These are phyloP conservation scores for Lasiurus cinereus DNA, from an alignment of 2,113 vertebrate genomes.

Conservation along the genomic window DNA sequence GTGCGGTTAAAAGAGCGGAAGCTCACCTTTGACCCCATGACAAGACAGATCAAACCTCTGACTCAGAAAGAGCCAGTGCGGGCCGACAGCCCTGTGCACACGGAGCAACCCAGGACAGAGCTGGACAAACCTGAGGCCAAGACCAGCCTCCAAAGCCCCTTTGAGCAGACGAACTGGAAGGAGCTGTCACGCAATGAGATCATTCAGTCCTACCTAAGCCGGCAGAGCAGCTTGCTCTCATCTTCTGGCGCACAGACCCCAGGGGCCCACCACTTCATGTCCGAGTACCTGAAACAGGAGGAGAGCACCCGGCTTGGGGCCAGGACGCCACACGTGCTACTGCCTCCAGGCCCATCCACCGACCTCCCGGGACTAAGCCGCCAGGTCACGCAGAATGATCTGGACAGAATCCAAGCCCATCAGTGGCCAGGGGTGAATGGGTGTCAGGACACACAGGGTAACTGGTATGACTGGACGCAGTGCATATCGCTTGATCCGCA, in stretches of 20 bases:
- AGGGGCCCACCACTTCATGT: slow-evolving; percentile 93
- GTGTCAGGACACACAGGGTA: slow-evolving; percentile 95
- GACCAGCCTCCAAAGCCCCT: slow-evolving; percentile 90
- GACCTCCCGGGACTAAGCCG: slow-evolving; percentile 93
- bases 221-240: slow-evolving; percentile 95
- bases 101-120: slow-evolving; percentile 92
- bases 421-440: slow-evolving; percentile 97
- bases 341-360: slow-evolving; percentile 86
- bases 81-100: slow-evolving; percentile 85
- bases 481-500: slow-evolving; percentile 96
- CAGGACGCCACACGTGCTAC: slow-evolving; percentile 90
- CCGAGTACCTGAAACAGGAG: slow-evolving; percentile 93
- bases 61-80: slow-evolving; percentile 90
- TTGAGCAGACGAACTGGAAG: slow-evolving; percentile 97
- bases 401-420: slow-evolving; percentile 91
- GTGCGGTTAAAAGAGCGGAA: slow-evolving; percentile 96
- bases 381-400: slow-evolving; percentile 90
- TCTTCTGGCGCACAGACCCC: slow-evolving; percentile 92
- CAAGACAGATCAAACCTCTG: slow-evolving; percentile 94
- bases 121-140: slow-evolving; percentile 88
- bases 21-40: slow-evolving; percentile 95
- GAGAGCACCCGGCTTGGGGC: slow-evolving; percentile 89
- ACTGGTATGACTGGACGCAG: slow-evolving; percentile 98
- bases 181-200: slow-evolving; percentile 95
- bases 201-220: slow-evolving; percentile 96